Base-by-base conservation (phyloP, 1,140 invertebrate genomes). In the Camponotus vicinus region DNA sequence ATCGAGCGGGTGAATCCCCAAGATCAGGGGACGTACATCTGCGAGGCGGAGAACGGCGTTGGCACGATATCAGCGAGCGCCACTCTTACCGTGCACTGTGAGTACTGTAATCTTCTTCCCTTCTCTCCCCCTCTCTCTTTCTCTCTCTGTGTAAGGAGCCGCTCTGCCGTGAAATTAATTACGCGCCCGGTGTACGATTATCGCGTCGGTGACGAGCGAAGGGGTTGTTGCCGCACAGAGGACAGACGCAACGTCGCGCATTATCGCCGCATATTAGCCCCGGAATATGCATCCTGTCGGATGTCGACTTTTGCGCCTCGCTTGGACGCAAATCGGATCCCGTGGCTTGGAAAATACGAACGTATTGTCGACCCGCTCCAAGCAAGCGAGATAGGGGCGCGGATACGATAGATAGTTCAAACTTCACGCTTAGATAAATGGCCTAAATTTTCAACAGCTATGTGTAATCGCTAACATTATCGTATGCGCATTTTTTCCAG, bases 21-120 rank as follows among this genome's bases (percentile, higher is more conserved):
- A 63, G 98, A 98, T 94, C 97, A 98, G 92, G 98, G 98, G 21
- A 96, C 97, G 76, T 98, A 98, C 91, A 97, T 98, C 73, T 98
- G 98, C 93, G 96, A 98, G 88, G 98, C 97, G 0, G 97, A 97
- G 90, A 98, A 98, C 94, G 95, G 96, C 59, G 97, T 98, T 73
- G 98, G 98, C 3, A 96, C 96, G 40, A 96, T 98, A 63, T 96
- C 97, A 18, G 97, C 97, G 5, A 97, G 97, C 86, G 97, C 97
- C 3, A 96, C 96, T 6, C 95, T 98, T 3, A 97, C 96, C 34
- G 97, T 98, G 45, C 97, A 98, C 91, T 97, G 97, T 98, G 95
- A 96, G 97, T 96, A 32, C 4, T 52, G 15, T 15, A 83, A 69
- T 82, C 78, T 66, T 67, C 32, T n/a, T 52, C 34, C 69, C 21